Conservation (phyloP, 2,888 invertebrate genomes). For the Chaitophorus viminalis region DNA sequence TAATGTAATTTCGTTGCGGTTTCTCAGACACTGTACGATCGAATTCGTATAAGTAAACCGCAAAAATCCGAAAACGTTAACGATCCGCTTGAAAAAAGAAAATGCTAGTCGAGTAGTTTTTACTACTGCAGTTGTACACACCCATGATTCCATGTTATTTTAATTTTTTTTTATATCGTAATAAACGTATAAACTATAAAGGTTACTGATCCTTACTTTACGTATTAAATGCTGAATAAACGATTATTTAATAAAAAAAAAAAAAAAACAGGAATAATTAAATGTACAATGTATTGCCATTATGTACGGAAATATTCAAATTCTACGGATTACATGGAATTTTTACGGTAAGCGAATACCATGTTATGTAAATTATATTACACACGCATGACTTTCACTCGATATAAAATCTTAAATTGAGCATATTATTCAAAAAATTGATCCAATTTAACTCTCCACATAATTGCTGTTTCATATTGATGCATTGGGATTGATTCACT, state of each 20-base stretch:
- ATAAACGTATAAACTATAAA: too few relatives aligned
- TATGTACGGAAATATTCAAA: neutral
- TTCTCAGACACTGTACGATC: constrained; percentile 11
- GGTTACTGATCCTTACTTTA: too few relatives aligned
- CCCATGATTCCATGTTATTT: neutral
- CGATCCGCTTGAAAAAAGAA: constrained; percentile 33
- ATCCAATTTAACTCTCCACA: constrained; percentile 16
- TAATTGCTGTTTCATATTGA: constrained; percentile 1
- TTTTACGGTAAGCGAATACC: too few relatives aligned
- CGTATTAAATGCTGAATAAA: neutral
- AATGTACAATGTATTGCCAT: neutral
- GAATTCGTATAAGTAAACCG: neutral
- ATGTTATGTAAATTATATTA: neutral
- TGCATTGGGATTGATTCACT: neutral
- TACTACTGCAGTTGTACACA: neutral
- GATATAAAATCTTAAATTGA: neutral
- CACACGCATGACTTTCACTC: neutral
- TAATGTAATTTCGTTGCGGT: constrained; percentile 43
- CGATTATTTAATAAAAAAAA: neutral
- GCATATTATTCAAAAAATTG: neutral
- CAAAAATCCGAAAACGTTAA: constrained; percentile 41
- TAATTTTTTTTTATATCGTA: neutral
- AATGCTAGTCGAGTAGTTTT: constrained; percentile 3
- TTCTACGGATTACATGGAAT: too few relatives aligned
- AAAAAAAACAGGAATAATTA: neutral